Percentiles rank a stretch among this genome's conserved stretches.
Evolutionary conservation across 2,113 vertebrate genomes (phyloP).

Genomic region (Daphoenositta chrysoptera): DNA sequence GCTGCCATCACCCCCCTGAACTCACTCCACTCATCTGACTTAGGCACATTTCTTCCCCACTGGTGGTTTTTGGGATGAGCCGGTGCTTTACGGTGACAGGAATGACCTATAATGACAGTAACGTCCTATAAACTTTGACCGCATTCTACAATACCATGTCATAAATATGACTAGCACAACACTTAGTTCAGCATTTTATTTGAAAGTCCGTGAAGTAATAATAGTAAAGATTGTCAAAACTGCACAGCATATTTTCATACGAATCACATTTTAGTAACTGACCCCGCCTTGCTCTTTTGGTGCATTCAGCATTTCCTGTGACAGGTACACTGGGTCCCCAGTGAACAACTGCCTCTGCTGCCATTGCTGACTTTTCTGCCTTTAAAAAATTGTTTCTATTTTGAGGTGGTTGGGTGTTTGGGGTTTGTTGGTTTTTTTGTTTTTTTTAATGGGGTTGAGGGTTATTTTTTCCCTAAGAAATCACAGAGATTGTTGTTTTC

Average conservation of each 20-base stretch:
- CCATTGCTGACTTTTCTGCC: background rate
- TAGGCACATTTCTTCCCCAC: background rate
- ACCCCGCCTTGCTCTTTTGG: background rate
- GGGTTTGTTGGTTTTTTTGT: background rate
- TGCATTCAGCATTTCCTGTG: background rate
- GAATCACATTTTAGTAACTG: background rate
- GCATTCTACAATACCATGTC: background rate
- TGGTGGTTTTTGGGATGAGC: background rate
- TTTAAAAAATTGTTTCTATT: background rate
- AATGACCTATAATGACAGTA: too few species aligned
- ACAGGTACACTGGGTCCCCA: background rate
- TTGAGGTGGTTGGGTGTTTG: background rate
- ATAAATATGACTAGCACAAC: background rate
- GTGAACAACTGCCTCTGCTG: background rate
- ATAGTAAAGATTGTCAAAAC: background rate
- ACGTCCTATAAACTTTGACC: slow-evolving; percentile 31
- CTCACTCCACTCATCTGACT: background rate
- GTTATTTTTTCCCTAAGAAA: background rate
- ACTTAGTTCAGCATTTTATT: background rate
- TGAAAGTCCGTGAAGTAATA: background rate
- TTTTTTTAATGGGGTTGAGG: background rate
- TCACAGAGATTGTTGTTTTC: background rate
- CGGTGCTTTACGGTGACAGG: background rate
- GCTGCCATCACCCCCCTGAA: background rate
- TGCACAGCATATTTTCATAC: background rate